phyloP scores from a whole-genome alignment of 2,888 invertebrate genomes.

The Halictus quadricinctus region DNA sequence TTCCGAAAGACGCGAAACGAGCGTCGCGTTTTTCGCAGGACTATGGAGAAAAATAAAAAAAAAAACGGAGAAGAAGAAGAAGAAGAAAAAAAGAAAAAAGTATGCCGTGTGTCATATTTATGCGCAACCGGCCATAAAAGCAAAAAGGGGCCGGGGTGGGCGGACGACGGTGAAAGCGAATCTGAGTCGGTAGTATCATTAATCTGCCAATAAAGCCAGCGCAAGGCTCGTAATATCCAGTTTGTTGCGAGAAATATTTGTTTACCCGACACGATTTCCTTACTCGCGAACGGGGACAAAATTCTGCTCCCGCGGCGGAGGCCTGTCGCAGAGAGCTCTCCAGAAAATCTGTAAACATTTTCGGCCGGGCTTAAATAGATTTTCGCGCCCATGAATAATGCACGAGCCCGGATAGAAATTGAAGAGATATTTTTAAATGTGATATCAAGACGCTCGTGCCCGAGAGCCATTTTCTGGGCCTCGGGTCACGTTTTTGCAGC shows the following conservation, averaged over 20 bases:
- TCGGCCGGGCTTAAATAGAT: slow-evolving; percentile 10
- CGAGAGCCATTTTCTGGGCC: slow-evolving; percentile 11
- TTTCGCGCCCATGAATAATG: slow-evolving; percentile 31
- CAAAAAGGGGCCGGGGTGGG: slow-evolving; percentile 57
- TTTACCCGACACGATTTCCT: slow-evolving; percentile 53
- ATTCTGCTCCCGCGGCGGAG: not conserved
- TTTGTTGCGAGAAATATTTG: slow-evolving; percentile 54
- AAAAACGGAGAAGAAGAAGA: slow-evolving; percentile 9
- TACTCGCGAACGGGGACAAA: slow-evolving; percentile 3
- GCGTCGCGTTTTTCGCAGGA: not conserved
- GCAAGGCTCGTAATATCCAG: slow-evolving; percentile 51
- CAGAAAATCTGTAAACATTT: not conserved
- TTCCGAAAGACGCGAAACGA: not conserved
- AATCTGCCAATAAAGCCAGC: slow-evolving; percentile 58
- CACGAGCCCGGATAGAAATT: slow-evolving; percentile 25
- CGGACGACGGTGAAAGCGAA: slow-evolving; percentile 65
- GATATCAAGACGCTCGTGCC: slow-evolving; percentile 29
- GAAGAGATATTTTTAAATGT: slow-evolving; percentile 34
- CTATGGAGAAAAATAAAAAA: slow-evolving; percentile 23
- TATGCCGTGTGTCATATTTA: slow-evolving; percentile 55
- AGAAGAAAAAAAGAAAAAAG: slow-evolving; percentile 24
- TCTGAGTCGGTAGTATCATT: slow-evolving; percentile 63
- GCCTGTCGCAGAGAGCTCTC: not conserved
- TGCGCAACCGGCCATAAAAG: slow-evolving; percentile 50
- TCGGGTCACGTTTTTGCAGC: not conserved